Evolutionary conservation across 2,888 invertebrate genomes (phyloP).

Genomic region (Euzophera pinguis): DNA sequence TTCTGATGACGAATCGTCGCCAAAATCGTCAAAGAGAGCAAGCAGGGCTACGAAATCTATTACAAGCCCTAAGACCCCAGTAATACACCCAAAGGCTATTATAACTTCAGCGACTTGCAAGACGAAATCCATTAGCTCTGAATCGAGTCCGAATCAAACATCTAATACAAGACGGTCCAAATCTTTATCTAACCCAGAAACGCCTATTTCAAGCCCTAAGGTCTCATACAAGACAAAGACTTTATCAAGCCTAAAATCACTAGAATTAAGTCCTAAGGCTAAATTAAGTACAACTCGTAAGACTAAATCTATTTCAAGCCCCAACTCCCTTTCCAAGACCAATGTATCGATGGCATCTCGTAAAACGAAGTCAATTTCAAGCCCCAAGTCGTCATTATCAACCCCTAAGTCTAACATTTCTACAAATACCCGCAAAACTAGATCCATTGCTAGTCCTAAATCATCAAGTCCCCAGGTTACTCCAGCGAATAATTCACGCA

Average conservation of each 20-base stretch:
- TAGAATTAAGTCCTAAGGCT: neutral
- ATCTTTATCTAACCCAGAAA: neutral
- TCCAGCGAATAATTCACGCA: neutral
- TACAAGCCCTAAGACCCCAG: neutral
- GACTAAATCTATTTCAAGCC: neutral
- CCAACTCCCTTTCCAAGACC: neutral
- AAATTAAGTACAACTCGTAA: neutral
- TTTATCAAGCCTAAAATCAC: neutral
- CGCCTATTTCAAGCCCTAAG: neutral
- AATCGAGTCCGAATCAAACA: neutral
- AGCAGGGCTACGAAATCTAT: slow-evolving; percentile 23
- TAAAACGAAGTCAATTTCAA: too few relatives aligned
- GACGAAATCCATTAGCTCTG: neutral
- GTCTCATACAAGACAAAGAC: neutral
- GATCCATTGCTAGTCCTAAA: neutral
- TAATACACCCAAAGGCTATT: neutral
- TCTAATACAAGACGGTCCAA: neutral
- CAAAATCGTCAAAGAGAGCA: slow-evolving; percentile 34
- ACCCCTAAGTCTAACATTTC: neutral
- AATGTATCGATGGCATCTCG: too few relatives aligned
- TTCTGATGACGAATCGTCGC: slow-evolving; percentile 37
- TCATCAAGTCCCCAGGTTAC: neutral
- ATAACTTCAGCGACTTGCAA: neutral
- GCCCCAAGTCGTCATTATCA: neutral
- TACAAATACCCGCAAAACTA: neutral